Percentiles rank a stretch among this genome's conserved stretches.
Conservation (phyloP, 2,888 invertebrate species). For the Chrysolina haemoptera region DNA sequence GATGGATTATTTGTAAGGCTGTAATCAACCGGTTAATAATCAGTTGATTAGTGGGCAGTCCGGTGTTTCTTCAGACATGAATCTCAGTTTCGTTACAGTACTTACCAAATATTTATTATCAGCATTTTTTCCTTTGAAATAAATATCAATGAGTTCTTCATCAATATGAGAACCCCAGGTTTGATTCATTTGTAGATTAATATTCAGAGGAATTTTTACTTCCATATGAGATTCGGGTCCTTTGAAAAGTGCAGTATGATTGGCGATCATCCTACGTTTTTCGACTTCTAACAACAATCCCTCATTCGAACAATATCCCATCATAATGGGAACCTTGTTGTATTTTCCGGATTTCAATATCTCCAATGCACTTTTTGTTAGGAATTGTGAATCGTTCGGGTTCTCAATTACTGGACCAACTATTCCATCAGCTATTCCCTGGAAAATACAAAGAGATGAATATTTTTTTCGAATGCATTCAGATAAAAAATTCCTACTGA, state of each 20-base stretch:
- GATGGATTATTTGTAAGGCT: no score
- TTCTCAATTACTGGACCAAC: constrained; percentile 56
- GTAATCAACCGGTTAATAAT: no score
- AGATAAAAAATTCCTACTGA: no score
- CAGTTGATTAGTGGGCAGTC: no score
- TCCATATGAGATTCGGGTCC: constrained; percentile 9
- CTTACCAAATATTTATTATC: constrained; percentile 31
- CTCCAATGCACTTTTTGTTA: constrained; percentile 58
- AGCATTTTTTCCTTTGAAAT: constrained; percentile 28
- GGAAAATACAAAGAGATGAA: background rate
- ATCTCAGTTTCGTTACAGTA: no score
- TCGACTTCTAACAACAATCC: constrained; percentile 51
- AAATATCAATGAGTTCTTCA: constrained; percentile 18
- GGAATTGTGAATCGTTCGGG: constrained; percentile 55
- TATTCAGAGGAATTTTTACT: constrained; percentile 2
- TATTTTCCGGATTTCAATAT: constrained; percentile 56
- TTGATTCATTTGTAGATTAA: constrained; percentile 22
- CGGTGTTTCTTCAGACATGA: background rate
- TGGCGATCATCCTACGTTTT: background rate
- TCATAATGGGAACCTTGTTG: constrained; percentile 53
- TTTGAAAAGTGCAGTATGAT: background rate
- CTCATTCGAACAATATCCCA: constrained; percentile 52
- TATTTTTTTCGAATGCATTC: no score
- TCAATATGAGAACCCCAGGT: constrained; percentile 5
- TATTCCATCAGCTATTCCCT: constrained; percentile 1